Percentiles rank a stretch among this genome's conserved stretches.
These are phyloP conservation scores for Nycticebus coucang DNA, from an alignment of 2,113 vertebrate genomes.

Conservation along the genomic window DNA sequence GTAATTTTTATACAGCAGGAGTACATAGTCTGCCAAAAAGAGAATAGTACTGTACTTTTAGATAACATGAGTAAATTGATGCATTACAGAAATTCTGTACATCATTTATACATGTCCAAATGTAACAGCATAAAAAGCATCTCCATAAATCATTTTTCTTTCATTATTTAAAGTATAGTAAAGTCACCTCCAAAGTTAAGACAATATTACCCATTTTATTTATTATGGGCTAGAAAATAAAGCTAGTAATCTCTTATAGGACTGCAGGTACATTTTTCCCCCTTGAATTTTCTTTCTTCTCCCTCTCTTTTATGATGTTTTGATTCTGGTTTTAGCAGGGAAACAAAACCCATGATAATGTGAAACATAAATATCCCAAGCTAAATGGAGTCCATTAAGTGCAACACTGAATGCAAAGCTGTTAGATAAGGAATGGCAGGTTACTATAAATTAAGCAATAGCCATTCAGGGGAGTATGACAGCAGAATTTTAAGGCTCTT, in stretches of 20 bases:
- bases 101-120: constrained; percentile 81
- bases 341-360: constrained; percentile 67
- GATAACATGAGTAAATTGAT: constrained; percentile 77
- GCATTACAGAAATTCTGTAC: constrained; percentile 75
- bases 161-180: constrained; percentile 73
- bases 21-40: not conserved
- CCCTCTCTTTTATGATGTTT: constrained; percentile 67
- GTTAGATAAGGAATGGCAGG: constrained; percentile 75
- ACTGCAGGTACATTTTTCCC: constrained; percentile 64
- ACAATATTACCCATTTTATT: constrained; percentile 72
- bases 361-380: constrained; percentile 72
- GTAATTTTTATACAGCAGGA: constrained; percentile 46
- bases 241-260: constrained; percentile 60
- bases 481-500: constrained; percentile 68
- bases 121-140: constrained; percentile 79
- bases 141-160: constrained; percentile 82
- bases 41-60: constrained; percentile 57
- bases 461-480: constrained; percentile 23
- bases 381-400: constrained; percentile 81
- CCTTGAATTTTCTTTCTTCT: constrained; percentile 60
- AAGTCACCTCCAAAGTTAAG: constrained; percentile 79
- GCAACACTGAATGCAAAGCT: constrained; percentile 67
- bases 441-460: constrained; percentile 78
- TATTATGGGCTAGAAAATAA: constrained; percentile 74
- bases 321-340: constrained; percentile 66